Evolutionary conservation across 2,797 vertebrate species (phyloP), one percentile per base, ranked within the genome.

Genomic region (Bovichtus diacanthus): DNA sequence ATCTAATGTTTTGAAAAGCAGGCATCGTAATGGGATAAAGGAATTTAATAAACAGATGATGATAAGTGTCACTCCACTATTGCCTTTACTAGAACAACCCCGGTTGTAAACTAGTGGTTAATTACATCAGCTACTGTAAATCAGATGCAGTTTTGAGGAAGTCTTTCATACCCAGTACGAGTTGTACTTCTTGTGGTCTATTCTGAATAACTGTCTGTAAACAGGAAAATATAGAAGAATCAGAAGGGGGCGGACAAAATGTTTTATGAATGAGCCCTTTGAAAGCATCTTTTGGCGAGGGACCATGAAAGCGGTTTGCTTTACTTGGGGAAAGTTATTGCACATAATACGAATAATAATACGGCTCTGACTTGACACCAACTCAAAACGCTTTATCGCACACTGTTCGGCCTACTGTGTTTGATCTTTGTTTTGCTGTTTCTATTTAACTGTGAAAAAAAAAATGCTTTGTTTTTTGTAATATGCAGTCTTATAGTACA

Each of bases 381-480:
- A 16, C 53, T 86, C 47, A 47, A 70, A 74, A 65, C 16, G 12
- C 58, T 86, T 79, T 76, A 85, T 68, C 64, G 36, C 65, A 73
- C 63, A 72, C 70, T 79, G 62, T 67, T 82, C 21, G 46, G 72
- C 74, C 82, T 75, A 88, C 78, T 87, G 76, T 81, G 77, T 90
- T 90, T 81, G 49, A 78, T 73, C 81, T 84, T 82, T 89, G 78
- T 92, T 87, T 82, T 80, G 81, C 87, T 83, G 50, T 87, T 88
- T 91, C 84, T 93, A 92, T 94, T 95, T 94, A 93, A 94, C 82
- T 94, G 92, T 94, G 90, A 92, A 87, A 88, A 23, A 88, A 56
- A 84, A 75, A 83, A 84, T 78, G 70, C 71, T 84, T 88, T 89
- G 62, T 80, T 83, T 87, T 83, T 91, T 89, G 89, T 93, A 93